Evolutionary conservation across 2,888 invertebrate species (phyloP), one percentile per base, ranked within the genome.

Genomic region (Harpalus rufipes): DNA sequence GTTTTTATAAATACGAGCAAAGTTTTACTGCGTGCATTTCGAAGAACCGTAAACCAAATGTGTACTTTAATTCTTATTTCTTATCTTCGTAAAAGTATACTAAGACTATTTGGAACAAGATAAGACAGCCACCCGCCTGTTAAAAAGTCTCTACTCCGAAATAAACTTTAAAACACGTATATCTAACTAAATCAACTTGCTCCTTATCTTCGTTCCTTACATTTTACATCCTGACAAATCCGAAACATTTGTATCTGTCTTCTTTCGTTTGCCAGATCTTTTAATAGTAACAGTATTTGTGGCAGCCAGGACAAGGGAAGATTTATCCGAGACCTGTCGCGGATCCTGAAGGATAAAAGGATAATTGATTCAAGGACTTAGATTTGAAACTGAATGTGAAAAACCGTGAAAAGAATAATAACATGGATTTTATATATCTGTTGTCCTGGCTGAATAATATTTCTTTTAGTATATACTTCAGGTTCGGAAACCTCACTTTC

Each of bases 241-340:
- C 68, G 1, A 12, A 14, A 68, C 68, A 68, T 68, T 68, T 39
- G 68, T 68, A 68, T 68, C 68, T 68, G 68, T 68, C 68, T 14
- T 12, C 25, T 7, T 68, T 39, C 68, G 25, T 68, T 68, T 39
- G 68, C 25, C 68, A 68, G 32, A 68, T 68, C 68, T 68, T 68
- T 39, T 68, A 68, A 68, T 39, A 68, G 68, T 68, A 68, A 68
- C 32, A 68, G 68, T 39, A 12, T 32, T 68, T 39, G 39, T 39
- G 68, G 68, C 68, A 63, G 63, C 63, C 63, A 68, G 68, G 68
- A 68, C 68, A 68, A 68, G 68, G 68, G 32, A 68, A 68, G 68
- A 68, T 68, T 68, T 68, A 68, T 68, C 68, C 39, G 32, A 7
- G 14, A 65, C 25, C 65, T 65, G 65, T 65, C 39, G 25, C 25